Percentiles rank a stretch among this genome's conserved stretches.
Conservation (phyloP, 2,797 vertebrate genomes). For the Scleropages formosus region DNA sequence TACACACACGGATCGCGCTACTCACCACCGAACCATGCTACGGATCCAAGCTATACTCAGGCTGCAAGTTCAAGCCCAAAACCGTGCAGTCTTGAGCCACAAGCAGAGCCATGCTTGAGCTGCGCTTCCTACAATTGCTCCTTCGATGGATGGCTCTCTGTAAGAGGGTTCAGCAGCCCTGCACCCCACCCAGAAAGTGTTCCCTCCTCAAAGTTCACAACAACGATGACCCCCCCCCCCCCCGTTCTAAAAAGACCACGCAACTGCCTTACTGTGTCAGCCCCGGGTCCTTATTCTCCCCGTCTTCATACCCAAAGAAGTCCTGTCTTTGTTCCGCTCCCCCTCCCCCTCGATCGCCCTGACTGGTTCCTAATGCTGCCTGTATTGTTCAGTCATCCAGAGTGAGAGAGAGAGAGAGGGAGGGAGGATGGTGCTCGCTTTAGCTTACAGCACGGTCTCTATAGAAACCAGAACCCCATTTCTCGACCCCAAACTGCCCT, state of each 20-base stretch:
- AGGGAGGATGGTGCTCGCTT: conserved; percentile 32
- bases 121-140: too few relatives aligned
- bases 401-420: conserved; percentile 38
- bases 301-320: not conserved
- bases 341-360: conserved; percentile 16
- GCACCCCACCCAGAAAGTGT: not conserved
- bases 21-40: too few relatives aligned
- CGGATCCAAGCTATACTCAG: too few relatives aligned
- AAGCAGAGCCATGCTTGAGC: not conserved
- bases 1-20: too few relatives aligned
- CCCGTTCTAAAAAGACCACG: not conserved
- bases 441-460: conserved; percentile 44
- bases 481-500: conserved; percentile 14
- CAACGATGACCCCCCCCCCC: not conserved
- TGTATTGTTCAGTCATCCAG: conserved; percentile 56
- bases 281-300: not conserved
- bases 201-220: not conserved
- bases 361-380: conserved; percentile 1
- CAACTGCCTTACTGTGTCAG: not conserved
- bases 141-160: not conserved
- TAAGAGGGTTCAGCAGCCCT: not conserved
- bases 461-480: conserved; percentile 42
- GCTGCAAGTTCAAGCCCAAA: too few relatives aligned
- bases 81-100: conserved; percentile 35
- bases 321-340: conserved; percentile 27